phyloP scores from a whole-genome alignment of 2,797 vertebrate species.

The Etheostoma perlongum region DNA sequence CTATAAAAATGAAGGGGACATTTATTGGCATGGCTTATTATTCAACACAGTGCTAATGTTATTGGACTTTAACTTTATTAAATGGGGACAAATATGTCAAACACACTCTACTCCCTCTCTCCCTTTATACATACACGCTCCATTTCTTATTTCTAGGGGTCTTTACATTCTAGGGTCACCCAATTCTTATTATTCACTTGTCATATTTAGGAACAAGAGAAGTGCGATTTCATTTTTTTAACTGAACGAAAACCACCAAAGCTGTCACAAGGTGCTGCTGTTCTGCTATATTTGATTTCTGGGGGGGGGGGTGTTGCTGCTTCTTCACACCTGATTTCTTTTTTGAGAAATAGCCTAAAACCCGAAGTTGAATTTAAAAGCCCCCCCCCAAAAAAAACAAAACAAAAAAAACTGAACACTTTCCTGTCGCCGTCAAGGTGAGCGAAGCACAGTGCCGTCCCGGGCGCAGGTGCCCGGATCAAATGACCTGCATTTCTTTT shows the following conservation, averaged over 20 bases:
- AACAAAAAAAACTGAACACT: neutral
- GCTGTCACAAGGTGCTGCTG: conserved; percentile 61
- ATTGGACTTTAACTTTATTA: neutral
- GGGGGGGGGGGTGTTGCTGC: neutral
- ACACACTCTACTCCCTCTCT: neutral
- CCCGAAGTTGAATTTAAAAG: neutral
- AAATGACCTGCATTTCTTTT: conserved; percentile 42
- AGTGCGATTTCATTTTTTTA: conserved; percentile 17
- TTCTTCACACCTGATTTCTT: conserved; percentile 50
- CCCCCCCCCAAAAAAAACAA: too few species aligned
- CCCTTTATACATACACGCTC: too few species aligned
- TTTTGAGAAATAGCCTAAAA: neutral
- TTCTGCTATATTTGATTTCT: conserved; percentile 39
- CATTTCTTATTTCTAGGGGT: neutral
- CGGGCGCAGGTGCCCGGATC: conserved; percentile 65
- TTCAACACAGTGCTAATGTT: neutral
- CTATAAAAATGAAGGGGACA: neutral
- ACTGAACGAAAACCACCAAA: conserved; percentile 20
- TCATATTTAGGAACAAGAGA: conserved; percentile 6
- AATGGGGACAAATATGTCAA: neutral
- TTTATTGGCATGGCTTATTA: neutral
- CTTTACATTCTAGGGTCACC: neutral
- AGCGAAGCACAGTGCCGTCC: conserved; percentile 11
- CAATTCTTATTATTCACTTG: neutral
- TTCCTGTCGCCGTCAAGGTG: conserved; percentile 20